These are phyloP conservation scores for Elgaria multicarinata DNA, from an alignment of 2,113 vertebrate species.

Conservation along the genomic window DNA sequence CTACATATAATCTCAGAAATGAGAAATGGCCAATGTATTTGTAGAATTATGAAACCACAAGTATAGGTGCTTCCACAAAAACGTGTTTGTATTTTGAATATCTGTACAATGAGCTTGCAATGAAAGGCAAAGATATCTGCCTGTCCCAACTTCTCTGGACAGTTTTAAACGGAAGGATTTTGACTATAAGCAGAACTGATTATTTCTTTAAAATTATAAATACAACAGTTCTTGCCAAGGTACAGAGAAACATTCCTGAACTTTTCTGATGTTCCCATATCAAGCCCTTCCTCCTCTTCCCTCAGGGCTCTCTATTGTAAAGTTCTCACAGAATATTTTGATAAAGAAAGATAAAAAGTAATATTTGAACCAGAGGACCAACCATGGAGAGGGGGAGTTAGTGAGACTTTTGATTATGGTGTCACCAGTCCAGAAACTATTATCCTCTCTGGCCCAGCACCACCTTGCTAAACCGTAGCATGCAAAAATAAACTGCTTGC, in stretches of 20 bases:
- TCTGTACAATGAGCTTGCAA: not conserved
- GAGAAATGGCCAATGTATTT: not conserved
- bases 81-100: not conserved
- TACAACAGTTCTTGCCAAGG: constrained; percentile 44
- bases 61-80: not conserved
- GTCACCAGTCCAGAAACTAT: not conserved
- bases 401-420: not conserved
- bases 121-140: not conserved
- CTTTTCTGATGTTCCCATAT: constrained; percentile 30
- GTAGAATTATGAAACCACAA: not conserved
- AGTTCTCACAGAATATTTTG: not conserved
- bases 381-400: not conserved
- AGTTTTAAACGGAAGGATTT: not conserved
- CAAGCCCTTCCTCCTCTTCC: constrained; percentile 35
- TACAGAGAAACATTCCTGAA: constrained; percentile 43
- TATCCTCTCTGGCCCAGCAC: not conserved
- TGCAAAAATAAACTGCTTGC: constrained; percentile 15
- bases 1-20: not conserved
- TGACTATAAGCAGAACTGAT: not conserved
- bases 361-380: constrained; percentile 5
- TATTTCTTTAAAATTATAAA: constrained; percentile 32
- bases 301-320: not conserved
- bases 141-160: not conserved
- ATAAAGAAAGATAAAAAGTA: not conserved
- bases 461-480: not conserved